A percentile compares a stretch with the other conserved stretches of the same genome.
Conservation (phyloP, 2,797 vertebrate genomes). For the Oreonectes daqikongensis region DNA sequence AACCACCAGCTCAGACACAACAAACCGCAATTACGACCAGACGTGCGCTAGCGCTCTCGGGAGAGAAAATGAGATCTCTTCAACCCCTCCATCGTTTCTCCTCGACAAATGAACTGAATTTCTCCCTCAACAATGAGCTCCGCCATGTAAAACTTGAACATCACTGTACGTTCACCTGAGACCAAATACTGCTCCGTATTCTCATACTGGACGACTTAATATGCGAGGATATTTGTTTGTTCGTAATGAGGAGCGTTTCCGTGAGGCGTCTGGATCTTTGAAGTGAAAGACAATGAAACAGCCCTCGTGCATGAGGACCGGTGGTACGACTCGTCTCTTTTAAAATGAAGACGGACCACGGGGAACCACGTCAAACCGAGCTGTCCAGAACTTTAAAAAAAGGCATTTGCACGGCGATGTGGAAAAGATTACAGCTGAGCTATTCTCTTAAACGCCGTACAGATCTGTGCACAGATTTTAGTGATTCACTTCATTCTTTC, state of each 20-base stretch:
- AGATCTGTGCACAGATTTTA: slow-evolving; percentile 17
- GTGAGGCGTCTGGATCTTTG: neutral
- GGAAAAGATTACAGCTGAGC: slow-evolving; percentile 18
- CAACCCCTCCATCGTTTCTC: neutral
- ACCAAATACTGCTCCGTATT: neutral
- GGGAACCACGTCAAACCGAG: slow-evolving; percentile 7
- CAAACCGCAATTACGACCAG: slow-evolving; percentile 39
- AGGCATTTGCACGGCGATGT: neutral
- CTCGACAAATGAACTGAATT: neutral
- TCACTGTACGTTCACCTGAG: neutral
- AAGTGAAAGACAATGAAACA: slow-evolving; percentile 19
- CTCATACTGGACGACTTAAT: too few species aligned
- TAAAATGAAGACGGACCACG: slow-evolving; percentile 5
- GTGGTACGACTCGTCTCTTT: neutral
- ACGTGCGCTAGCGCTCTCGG: too few species aligned
- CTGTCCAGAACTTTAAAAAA: slow-evolving; percentile 17
- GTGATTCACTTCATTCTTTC: neutral
- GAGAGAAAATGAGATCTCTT: neutral
- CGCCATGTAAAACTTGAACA: neutral
- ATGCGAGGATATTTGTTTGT: neutral
- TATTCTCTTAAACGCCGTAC: neutral
- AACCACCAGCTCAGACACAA: slow-evolving; percentile 34
- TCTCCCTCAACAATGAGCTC: neutral
- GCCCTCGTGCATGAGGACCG: neutral
- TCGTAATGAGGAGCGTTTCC: neutral